A percentile compares a stretch with the other conserved stretches of the same genome.
These are phyloP conservation scores for Xenops minutus DNA, from an alignment of 2,797 vertebrate genomes.

Conservation along the genomic window DNA sequence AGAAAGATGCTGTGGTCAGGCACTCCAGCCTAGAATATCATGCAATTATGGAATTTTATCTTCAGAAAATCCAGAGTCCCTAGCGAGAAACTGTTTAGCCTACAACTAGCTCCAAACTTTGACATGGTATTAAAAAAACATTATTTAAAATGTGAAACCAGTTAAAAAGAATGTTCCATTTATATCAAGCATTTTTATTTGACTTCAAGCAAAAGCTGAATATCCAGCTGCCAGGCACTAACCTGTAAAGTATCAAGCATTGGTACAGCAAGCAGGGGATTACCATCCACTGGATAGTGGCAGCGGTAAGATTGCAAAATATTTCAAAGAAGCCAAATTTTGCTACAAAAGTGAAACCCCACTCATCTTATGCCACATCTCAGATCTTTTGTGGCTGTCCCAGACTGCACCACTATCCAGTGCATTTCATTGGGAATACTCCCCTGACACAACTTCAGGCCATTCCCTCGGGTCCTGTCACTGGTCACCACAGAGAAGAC, in stretches of 20 bases:
- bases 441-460: not conserved
- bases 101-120: not conserved
- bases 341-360: not conserved
- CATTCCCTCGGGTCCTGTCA: not conserved
- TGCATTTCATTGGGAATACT: fast-evolving
- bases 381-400: fast-evolving
- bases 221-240: not conserved
- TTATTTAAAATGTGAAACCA: not conserved
- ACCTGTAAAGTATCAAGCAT: not conserved
- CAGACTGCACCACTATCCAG: not conserved
- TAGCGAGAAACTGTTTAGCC: not conserved
- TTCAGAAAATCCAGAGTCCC: not conserved
- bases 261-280: not conserved
- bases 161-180: not conserved
- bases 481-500: not conserved
- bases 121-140: not conserved
- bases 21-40: not conserved
- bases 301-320: not conserved
- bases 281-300: not conserved
- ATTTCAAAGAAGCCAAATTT: not conserved
- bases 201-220: not conserved
- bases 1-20: not conserved
- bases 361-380: not conserved
- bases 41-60: not conserved
- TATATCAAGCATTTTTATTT: not conserved